Base-by-base conservation (phyloP, 2,888 invertebrate genomes). In the Malthinus flaveolus region DNA sequence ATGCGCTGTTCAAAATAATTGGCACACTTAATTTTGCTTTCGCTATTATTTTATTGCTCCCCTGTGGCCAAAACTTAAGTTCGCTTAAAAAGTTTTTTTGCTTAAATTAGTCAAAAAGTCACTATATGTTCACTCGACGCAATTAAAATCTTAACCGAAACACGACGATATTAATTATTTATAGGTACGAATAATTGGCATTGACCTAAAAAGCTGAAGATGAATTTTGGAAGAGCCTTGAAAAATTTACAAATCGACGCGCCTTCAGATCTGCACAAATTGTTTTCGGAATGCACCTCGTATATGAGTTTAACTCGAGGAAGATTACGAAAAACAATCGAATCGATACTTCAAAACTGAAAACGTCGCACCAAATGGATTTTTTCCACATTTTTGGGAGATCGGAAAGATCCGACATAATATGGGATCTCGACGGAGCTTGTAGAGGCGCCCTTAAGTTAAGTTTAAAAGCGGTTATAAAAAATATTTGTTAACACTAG, bases 1-100 rank as follows among this genome's bases (percentile, higher is more conserved):
- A 32, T 54, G 47, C 23, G 39, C 39, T 15, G 39, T 42, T 42
- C 23, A n/a, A 23, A 15, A n/a, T 42, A 5, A 53, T 59, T 59
- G 59, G 59, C 59, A 59, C 59, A 59, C 45, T 59, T 57, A 45
- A 44, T 48, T 7, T 47, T n/a, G 39, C 7, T 44, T 59, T 59
- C 59, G 54, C 59, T 53, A 54, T 9, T 42, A 8, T 46, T 59
- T 59, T 59, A 59, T 59, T 59, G 59, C 59, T 59, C 59, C 49
- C 59, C 23, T 45, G 48, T 46, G 54, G 59, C 53, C 54, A 42
- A 42, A n/a, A 42, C 39, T 42, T 39, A 6, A 15, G 12, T 42
- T 23, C 13, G 23, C 39, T 42, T 15, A n/a, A 42, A 13, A 12
- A 42, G 23, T 23, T 15, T 6, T 12, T 13, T 15, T 15, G 15